These are phyloP conservation scores for Ganaspis brasiliensis DNA, from an alignment of 2,888 invertebrate species.

Conservation along the genomic window DNA sequence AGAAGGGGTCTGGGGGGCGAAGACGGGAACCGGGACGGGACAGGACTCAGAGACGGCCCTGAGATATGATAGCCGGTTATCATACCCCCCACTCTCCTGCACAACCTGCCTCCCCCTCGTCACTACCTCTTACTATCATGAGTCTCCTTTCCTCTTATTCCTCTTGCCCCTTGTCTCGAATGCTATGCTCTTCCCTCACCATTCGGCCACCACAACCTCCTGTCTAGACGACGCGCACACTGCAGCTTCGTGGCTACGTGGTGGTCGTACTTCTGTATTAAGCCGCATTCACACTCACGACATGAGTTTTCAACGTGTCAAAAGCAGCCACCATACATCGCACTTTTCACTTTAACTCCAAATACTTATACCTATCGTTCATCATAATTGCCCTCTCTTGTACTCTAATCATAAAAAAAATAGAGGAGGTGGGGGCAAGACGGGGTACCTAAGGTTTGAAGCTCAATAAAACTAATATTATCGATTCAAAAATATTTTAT, in stretches of 20 bases:
- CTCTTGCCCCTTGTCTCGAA: slow-evolving; percentile 48
- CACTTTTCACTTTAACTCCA: slow-evolving; percentile 33
- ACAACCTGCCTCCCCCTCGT: slow-evolving; percentile 56
- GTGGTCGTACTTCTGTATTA: slow-evolving; percentile 54
- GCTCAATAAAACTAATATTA: too few relatives aligned
- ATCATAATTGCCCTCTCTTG: slow-evolving; percentile 10
- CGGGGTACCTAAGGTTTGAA: too few relatives aligned
- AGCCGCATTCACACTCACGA: slow-evolving; percentile 63
- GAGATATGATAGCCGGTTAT: slow-evolving; percentile 77
- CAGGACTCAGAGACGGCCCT: slow-evolving; percentile 69
- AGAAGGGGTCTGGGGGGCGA: slow-evolving; percentile 38
- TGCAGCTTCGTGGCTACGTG: slow-evolving; percentile 48
- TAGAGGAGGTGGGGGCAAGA: too few relatives aligned
- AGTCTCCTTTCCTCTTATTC: slow-evolving; percentile 45
- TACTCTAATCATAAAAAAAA: too few relatives aligned
- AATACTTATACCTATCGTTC: not conserved
- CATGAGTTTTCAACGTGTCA: slow-evolving; percentile 37
- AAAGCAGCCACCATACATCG: slow-evolving; percentile 13
- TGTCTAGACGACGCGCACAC: slow-evolving; percentile 77
- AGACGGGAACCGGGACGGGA: slow-evolving; percentile 47
- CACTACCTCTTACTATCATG: slow-evolving; percentile 43
- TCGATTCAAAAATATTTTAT: too few relatives aligned
- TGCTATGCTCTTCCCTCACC: slow-evolving; percentile 59
- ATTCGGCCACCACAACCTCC: slow-evolving; percentile 74
- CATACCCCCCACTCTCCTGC: slow-evolving; percentile 66